Conservation (phyloP, 2,888 invertebrate species). For the Drosophila ezoana region DNA sequence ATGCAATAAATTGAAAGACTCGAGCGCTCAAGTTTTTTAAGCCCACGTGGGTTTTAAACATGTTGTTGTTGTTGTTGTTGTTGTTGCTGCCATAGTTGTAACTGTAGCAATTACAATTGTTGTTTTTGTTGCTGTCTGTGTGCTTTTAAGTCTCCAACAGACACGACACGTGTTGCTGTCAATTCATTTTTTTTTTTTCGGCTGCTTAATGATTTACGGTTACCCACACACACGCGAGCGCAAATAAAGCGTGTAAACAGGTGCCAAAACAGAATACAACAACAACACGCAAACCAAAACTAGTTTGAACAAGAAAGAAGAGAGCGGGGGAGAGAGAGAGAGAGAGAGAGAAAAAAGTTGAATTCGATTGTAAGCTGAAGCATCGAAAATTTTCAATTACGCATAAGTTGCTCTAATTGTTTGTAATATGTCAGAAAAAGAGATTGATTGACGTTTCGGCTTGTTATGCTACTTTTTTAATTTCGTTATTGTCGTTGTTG, state of each 20-base stretch:
- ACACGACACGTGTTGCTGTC: conserved; percentile 62
- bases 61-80: conserved; percentile 9
- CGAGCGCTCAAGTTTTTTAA: conserved; percentile 22
- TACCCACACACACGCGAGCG: conserved; percentile 22
- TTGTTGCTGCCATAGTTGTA: conserved; percentile 4
- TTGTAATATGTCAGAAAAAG: conserved; percentile 50
- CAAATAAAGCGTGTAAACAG: conserved; percentile 61
- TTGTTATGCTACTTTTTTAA: conserved; percentile 30
- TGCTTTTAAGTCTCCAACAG: conserved; percentile 32
- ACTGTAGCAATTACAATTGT: not conserved
- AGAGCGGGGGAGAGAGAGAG: not conserved
- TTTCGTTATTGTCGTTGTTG: conserved; percentile 23
- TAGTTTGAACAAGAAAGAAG: conserved; percentile 36
- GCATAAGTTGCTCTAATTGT: conserved; percentile 72
- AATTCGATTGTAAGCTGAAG: conserved; percentile 53
- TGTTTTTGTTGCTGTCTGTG: conserved; percentile 8
- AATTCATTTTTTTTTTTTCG: conserved; percentile 40
- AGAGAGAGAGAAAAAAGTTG: conserved; percentile 14
- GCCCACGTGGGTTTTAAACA: conserved; percentile 46
- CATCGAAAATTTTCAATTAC: conserved; percentile 39
- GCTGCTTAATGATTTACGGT: conserved; percentile 52
- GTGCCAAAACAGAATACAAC: conserved; percentile 59
- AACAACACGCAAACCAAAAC: conserved; percentile 43
- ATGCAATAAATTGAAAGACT: conserved; percentile 41
- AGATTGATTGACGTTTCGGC: conserved; percentile 29